phyloP scores from a whole-genome alignment of 64 coral and sea anemone genomes.

The Actinia equina region DNA sequence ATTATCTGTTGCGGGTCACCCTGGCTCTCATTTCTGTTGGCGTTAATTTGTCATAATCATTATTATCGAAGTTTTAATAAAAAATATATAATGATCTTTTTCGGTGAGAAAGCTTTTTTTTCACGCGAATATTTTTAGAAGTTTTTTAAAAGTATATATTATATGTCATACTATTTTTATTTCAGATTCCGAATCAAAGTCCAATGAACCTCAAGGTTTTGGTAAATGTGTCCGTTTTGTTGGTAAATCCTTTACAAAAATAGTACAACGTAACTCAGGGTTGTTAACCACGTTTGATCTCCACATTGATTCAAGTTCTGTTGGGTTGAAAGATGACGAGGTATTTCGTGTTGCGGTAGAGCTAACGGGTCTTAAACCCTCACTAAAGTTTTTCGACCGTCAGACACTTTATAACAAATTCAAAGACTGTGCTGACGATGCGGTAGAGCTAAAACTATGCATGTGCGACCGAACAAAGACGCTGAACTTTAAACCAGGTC shows the following conservation, averaged over 20 bases:
- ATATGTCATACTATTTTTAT: background rate
- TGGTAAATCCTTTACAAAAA: slow-evolving; percentile 29
- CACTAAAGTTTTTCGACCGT: background rate
- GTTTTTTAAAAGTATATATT: too few relatives aligned
- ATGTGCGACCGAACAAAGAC: slow-evolving; percentile 4
- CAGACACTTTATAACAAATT: slow-evolving; percentile 41
- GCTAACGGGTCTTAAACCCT: background rate
- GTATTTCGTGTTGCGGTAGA: slow-evolving; percentile 56
- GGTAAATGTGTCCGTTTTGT: slow-evolving; percentile 51
- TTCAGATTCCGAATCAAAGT: background rate
- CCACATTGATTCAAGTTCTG: slow-evolving; percentile 24
- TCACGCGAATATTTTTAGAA: too few relatives aligned
- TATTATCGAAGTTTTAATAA: too few relatives aligned
- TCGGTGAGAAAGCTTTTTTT: too few relatives aligned
- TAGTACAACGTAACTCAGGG: slow-evolving; percentile 7
- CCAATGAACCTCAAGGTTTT: background rate
- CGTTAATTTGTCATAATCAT: too few relatives aligned
- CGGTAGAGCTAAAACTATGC: slow-evolving; percentile 38
- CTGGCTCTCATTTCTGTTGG: too few relatives aligned
- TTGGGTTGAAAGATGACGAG: slow-evolving; percentile 26
- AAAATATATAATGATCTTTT: too few relatives aligned
- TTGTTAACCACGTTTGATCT: slow-evolving; percentile 43
- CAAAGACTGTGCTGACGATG: slow-evolving; percentile 30
- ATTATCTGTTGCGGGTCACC: too few relatives aligned
- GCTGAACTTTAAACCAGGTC: background rate